phyloP scores from a whole-genome alignment of 2,888 invertebrate species.

The Gymnocheta viridis region DNA sequence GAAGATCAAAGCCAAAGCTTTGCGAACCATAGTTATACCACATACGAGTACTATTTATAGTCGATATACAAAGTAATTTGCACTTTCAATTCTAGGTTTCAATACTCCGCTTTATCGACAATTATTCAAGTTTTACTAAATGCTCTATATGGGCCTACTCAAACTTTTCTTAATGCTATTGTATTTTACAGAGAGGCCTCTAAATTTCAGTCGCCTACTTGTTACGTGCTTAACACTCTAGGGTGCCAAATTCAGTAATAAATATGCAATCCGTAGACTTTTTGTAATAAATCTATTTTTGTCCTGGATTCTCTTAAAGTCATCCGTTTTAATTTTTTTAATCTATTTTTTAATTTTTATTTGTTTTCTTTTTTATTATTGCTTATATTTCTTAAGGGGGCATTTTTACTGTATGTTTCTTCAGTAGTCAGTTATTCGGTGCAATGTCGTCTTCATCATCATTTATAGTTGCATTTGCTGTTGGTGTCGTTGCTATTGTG shows the following conservation, averaged over 20 bases:
- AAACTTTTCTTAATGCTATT: background rate
- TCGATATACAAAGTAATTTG: too few species aligned
- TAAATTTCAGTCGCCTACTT: constrained; percentile 2
- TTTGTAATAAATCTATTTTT: constrained; percentile 72
- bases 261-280: constrained; percentile 62
- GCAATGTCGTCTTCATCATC: constrained; percentile 51
- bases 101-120: too few species aligned
- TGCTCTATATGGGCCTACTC: too few species aligned
- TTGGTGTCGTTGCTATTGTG: constrained; percentile 14
- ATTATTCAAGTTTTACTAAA: too few species aligned
- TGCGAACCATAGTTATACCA: too few species aligned
- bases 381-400: constrained; percentile 63
- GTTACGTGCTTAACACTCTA: constrained; percentile 9
- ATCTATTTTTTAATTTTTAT: background rate
- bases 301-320: constrained; percentile 71
- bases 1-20: too few species aligned
- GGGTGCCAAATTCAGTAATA: constrained; percentile 47
- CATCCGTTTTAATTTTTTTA: constrained; percentile 44
- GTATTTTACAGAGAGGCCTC: background rate
- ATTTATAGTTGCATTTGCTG: constrained; percentile 14
- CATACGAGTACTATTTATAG: too few species aligned
- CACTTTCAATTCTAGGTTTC: too few species aligned
- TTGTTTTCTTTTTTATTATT: constrained; percentile 16
- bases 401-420: constrained; percentile 29
- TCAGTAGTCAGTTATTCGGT: constrained; percentile 23